Evolutionary conservation across 37 sponge, comb jelly and placozoan genomes (phyloP), one percentile per base, ranked within the genome.

Genomic region (Oopsacas minuta): DNA sequence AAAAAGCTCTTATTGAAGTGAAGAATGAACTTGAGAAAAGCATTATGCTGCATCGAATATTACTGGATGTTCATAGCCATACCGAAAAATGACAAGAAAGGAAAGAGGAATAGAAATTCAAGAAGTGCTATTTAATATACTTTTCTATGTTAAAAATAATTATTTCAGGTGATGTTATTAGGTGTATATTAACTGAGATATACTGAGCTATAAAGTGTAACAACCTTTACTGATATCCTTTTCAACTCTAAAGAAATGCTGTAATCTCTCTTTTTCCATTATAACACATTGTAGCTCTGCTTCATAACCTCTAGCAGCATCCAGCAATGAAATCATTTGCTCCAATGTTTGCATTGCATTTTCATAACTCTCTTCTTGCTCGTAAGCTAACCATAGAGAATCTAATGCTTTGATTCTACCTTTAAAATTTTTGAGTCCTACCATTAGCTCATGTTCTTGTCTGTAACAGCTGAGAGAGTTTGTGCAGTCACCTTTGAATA

Each of bases 341-440:
- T 61, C 75, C 30, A 61, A n/a, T 3, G 75, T 61, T 10, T 61
- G 75, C 75, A 61, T 61, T 61, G 75, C 75, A 61, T 61, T 61
- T 12, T 61, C 75, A 61, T 32, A 61, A n/a, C 75, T 61, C 22
- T 61, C 75, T 61, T 61, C 75, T 12, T 61, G 75, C 75, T 61
- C 75, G 22, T 61, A 61, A 12, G 75, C 75, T 61, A 61, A n/a
- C 75, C 75, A 61, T n/a, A 61, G 28, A 10, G 75, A 61, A n/a
- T 61, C 75, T 10, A 61, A n/a, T 20, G 75, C 75, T 61, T 61
- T 61, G 75, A 61, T 61, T 10, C 30, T 10, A 61, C 75, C 75
- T 61, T 61, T 61, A 34, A 61, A 61, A 61, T 61, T 61, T 7
- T 61, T 34, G 1, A 61, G 20, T 34, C 30, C 28, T 25, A 25